These are phyloP conservation scores for Hippocampus barbouri DNA, from an alignment of 2,113 vertebrate species.

Conservation along the genomic window DNA sequence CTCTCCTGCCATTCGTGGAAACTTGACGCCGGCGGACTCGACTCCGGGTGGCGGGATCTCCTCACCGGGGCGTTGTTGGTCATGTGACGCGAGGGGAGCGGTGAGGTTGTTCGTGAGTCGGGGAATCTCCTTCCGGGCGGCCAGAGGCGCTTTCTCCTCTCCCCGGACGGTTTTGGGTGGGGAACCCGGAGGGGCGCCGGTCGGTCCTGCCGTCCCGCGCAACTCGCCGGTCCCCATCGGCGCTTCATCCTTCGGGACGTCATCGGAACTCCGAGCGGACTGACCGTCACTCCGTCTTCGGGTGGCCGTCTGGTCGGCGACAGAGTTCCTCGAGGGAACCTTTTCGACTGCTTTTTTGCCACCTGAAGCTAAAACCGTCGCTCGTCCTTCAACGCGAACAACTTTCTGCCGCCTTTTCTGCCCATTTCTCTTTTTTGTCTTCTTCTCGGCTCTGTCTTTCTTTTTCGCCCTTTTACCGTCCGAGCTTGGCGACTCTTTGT, in stretches of 20 bases:
- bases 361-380: constrained; percentile 29
- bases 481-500: constrained; percentile 51
- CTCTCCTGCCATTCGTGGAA: constrained; percentile 16
- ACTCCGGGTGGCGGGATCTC: background rate
- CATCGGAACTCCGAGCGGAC: constrained; percentile 58
- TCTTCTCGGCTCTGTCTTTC: constrained; percentile 64
- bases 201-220: constrained; percentile 13
- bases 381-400: constrained; percentile 14
- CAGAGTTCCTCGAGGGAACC: constrained; percentile 36
- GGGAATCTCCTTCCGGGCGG: constrained; percentile 2
- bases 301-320: constrained; percentile 21
- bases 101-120: background rate
- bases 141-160: constrained; percentile 25
- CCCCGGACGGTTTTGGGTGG: constrained; percentile 29
- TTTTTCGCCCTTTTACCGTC: constrained; percentile 74
- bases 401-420: constrained; percentile 68
- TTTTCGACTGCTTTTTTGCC: constrained; percentile 42
- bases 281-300: constrained; percentile 50
- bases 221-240: background rate
- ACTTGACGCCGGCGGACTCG: background rate
- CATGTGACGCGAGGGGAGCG: background rate
- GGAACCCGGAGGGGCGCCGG: background rate
- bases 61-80: background rate
- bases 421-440: constrained; percentile 70
- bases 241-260: constrained; percentile 70